Evolutionary conservation across 2,797 vertebrate species (phyloP), one percentile per base, ranked within the genome.

Genomic region (Sebastes hopkinsi): DNA sequence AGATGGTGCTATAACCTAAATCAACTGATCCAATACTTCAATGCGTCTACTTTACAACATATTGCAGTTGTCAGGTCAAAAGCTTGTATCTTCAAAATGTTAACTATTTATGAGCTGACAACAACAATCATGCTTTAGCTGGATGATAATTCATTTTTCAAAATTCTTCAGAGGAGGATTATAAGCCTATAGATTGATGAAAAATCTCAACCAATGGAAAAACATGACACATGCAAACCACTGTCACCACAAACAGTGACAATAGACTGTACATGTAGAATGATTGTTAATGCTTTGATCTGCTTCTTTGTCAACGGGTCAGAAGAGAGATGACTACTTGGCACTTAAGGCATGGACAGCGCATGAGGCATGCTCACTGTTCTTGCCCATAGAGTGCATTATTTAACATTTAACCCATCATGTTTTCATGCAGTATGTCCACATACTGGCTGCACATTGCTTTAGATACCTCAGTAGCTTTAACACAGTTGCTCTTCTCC

Each of bases 1-100:
- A 93, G 93, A 85, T 86, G 90, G 90, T 36, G 85, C 82, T 89
- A 25, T 88, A 9, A 67, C 69, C 67, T 75, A 77, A 84, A 61
- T 60, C 12, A 91, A 50, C 10, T 7, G 5, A 36, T 71, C 3
- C 36, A 64, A 42, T 8, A 66, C 7, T 2, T 20, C 16, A 65
- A 12, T 2, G 3, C 4, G 1, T 38, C 8, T 22, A 12, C n/a
- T 16, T 30, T 4, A 4, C 1, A 23, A 13, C 22, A 56, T 46
- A 16, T n/a, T 27, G 10, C 1, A 3, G 29, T 38, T 46, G 6
- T 56, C 3, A 14, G 23, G 9, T 69, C 8, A 72, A 83, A 76
- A 14, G 2, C 10, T 3, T 2, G 3, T 4, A 55, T 54, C 32
- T 42, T 3, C 16, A 23, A 54, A 66, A 42, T 72, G 13, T 75